Percentiles rank a stretch among this genome's conserved stretches.
Evolutionary conservation across 2,113 vertebrate genomes (phyloP).

Genomic region (Corythornis vintsioides): DNA sequence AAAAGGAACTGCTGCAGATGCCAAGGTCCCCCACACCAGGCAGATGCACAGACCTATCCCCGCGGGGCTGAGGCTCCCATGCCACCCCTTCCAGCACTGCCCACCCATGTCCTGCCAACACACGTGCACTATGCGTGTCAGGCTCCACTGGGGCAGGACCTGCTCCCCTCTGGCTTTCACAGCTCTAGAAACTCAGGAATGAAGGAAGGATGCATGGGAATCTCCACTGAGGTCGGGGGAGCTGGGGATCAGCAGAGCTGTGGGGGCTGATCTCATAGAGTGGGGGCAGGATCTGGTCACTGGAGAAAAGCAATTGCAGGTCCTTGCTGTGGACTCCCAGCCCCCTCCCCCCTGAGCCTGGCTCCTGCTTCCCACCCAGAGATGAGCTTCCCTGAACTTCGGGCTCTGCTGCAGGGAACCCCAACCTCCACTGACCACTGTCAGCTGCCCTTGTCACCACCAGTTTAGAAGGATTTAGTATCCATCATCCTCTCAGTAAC

Average conservation of each 20-base stretch:
- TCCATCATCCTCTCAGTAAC: background rate
- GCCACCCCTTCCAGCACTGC: background rate
- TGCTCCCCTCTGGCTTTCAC: background rate
- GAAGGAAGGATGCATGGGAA: fast-evolving
- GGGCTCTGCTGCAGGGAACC: background rate
- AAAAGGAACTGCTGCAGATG: background rate
- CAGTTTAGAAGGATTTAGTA: background rate
- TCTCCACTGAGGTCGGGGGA: too few relatives aligned
- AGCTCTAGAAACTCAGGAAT: background rate
- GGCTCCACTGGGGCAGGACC: fast-evolving
- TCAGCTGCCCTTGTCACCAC: background rate
- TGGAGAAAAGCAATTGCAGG: background rate
- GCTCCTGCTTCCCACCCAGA: background rate
- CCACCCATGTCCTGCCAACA: fast-evolving
- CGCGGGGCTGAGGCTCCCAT: background rate
- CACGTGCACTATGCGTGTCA: fast-evolving
- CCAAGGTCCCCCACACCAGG: fast-evolving
- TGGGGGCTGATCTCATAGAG: background rate
- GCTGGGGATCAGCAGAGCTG: background rate
- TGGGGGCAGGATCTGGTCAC: background rate
- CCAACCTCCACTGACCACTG: background rate
- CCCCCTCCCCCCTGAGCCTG: background rate
- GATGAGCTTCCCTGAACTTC: background rate
- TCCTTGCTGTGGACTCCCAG: fast-evolving
- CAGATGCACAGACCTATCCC: fast-evolving